A percentile compares a stretch with the other conserved stretches of the same genome.
Conservation (phyloP, 1,140 invertebrate genomes). For the Lethrus apterus region DNA sequence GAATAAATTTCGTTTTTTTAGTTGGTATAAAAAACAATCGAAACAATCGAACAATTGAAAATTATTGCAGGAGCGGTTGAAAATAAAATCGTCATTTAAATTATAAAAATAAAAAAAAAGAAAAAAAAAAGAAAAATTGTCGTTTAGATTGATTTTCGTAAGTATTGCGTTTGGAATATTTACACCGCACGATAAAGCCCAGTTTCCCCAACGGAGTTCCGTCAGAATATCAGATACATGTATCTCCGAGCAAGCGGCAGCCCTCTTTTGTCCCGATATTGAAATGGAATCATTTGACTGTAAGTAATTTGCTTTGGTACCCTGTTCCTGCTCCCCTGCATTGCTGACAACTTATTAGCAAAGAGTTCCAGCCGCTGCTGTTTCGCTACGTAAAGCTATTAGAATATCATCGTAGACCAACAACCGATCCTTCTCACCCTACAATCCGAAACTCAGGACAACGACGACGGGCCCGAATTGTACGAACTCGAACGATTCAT, state of each 20-base stretch:
- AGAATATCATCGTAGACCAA: conserved; percentile 7
- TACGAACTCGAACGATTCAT: conserved; percentile 1
- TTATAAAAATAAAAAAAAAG: background rate
- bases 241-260: conserved; percentile 23
- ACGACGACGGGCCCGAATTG: conserved; percentile 1
- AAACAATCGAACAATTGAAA: too few relatives aligned
- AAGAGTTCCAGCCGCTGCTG: conserved; percentile 18
- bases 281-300: conserved; percentile 47
- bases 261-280: conserved; percentile 43
- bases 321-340: conserved; percentile 23
- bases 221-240: conserved; percentile 19
- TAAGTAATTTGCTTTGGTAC: conserved; percentile 44
- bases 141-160: conserved; percentile 5
- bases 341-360: conserved; percentile 24
- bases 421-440: background rate
- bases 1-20: too few relatives aligned
- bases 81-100: background rate
- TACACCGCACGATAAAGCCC: conserved; percentile 14
- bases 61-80: too few relatives aligned
- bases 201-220: conserved; percentile 9
- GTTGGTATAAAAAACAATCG: too few relatives aligned
- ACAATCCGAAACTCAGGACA: background rate
- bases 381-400: conserved; percentile 15
- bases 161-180: conserved; percentile 15
- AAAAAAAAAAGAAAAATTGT: conserved; percentile 8